These are phyloP conservation scores for Mellilla xanthometata DNA, from an alignment of 2,888 invertebrate species.

Conservation along the genomic window DNA sequence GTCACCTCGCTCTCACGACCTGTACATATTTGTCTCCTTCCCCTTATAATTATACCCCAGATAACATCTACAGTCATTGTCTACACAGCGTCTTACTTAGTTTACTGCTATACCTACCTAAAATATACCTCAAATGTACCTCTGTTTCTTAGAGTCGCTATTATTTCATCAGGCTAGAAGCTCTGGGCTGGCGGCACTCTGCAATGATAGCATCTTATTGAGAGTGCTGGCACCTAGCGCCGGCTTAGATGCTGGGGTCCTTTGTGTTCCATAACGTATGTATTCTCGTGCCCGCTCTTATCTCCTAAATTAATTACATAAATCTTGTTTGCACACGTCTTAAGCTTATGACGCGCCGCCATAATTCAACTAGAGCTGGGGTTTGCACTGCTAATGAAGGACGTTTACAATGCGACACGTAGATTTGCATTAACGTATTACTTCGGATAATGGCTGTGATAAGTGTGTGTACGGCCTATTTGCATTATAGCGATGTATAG, in stretches of 20 bases:
- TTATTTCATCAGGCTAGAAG: slow-evolving; percentile 23
- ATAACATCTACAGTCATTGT: slow-evolving; percentile 42
- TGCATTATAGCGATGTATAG: no score
- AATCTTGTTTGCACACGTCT: slow-evolving; percentile 82
- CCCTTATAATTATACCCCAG: slow-evolving; percentile 45
- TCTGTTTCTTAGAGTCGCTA: slow-evolving; percentile 4
- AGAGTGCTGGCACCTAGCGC: slow-evolving; percentile 34
- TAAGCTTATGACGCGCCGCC: slow-evolving; percentile 78
- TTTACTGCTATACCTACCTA: slow-evolving; percentile 22
- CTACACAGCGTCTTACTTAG: slow-evolving; percentile 24
- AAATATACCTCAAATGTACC: slow-evolving; percentile 10
- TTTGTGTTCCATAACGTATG: slow-evolving; percentile 68
- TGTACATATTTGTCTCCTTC: slow-evolving; percentile 42
- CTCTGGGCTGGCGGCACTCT: slow-evolving; percentile 18
- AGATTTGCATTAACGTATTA: slow-evolving; percentile 30
- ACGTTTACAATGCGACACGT: slow-evolving; percentile 53
- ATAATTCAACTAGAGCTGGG: slow-evolving; percentile 71
- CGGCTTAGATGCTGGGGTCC: slow-evolving; percentile 48
- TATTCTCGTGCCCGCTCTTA: slow-evolving; percentile 72
- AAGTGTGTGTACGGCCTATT: no score
- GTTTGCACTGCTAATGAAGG: slow-evolving; percentile 78
- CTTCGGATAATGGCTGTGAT: slow-evolving; percentile 8
- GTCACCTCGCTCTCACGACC: slow-evolving; percentile 25
- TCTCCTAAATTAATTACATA: slow-evolving; percentile 82
- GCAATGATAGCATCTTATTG: slow-evolving; percentile 35